Base-by-base conservation (phyloP, 1,140 invertebrate genomes). In the Carcinoscorpius rotundicauda region DNA sequence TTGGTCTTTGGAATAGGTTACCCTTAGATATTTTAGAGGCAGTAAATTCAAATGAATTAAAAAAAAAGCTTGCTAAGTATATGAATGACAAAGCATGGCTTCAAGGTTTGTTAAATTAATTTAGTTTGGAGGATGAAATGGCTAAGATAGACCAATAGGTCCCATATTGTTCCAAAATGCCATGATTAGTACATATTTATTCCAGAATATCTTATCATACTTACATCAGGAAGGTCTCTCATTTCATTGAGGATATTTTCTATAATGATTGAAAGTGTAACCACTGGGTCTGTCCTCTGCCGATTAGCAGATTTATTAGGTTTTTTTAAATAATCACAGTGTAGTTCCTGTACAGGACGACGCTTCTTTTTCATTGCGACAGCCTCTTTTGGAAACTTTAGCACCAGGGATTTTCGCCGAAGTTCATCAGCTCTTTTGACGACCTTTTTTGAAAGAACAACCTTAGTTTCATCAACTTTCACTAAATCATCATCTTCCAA, bases 181-280 rank as follows among this genome's bases (percentile, higher is more conserved):
- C 29, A 29, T 29, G 29, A 29, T 29, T 1, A 29, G 29, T 29
- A 29, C 29, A 29, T 29, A 29, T 29, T 29, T 29, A 29, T 29
- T 29, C 29, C 29, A 29, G 29, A 29, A 29, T 29, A 29, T 29
- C 29, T 29, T 29, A 29, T n/a, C 9, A 29, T 58, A 73, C 72
- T 74, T 71, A 77, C 91, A 77, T 97, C 92, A 0, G 91, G 91
- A 73, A 98, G 76, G 71, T 91, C 87, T 63, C 94, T 81, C 83
- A 99, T 87, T 74, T 98, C 93, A 73, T 94, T 97, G 0, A 98
- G 78, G 67, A 99, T 94, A 11, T 85, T 84, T 76, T 98, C 95
- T 55, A 99, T 80, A 64, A 97, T 87, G 2, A 89, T 91, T 0
- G 92, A 92, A 68, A 99, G 79, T 0, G 95, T 93, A 8, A 99